Conservation (phyloP, 2,113 vertebrate species). For the Prunella fulvescens region DNA sequence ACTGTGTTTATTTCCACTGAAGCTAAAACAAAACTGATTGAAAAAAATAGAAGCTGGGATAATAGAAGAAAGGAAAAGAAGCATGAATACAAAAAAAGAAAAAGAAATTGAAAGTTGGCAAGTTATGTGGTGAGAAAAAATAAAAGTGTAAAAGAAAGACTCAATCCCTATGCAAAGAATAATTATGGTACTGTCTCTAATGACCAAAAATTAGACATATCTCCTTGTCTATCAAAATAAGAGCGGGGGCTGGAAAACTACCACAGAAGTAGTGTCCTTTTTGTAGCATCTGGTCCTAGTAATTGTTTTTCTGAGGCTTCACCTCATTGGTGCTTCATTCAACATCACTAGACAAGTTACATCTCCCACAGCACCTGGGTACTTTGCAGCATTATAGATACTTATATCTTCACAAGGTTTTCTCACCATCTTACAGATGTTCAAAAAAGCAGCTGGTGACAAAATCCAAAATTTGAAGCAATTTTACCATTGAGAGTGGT, state of each 20-base stretch:
- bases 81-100: background rate
- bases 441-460: background rate
- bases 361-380: background rate
- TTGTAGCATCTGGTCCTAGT: background rate
- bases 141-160: background rate
- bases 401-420: background rate
- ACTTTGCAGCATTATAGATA: background rate
- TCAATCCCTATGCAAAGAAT: background rate
- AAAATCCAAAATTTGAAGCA: background rate
- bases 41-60: background rate
- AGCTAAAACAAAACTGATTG: background rate
- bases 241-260: background rate
- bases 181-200: background rate
- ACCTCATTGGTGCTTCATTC: background rate
- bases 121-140: background rate
- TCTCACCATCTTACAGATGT: background rate
- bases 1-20: background rate
- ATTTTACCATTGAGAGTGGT: background rate
- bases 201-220: background rate
- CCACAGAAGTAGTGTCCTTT: background rate
- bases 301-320: background rate
- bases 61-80: background rate
- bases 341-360: background rate
- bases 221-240: background rate
- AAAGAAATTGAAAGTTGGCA: background rate